phyloP scores from a whole-genome alignment of 2,888 invertebrate genomes.

The Linyphia triangularis region DNA sequence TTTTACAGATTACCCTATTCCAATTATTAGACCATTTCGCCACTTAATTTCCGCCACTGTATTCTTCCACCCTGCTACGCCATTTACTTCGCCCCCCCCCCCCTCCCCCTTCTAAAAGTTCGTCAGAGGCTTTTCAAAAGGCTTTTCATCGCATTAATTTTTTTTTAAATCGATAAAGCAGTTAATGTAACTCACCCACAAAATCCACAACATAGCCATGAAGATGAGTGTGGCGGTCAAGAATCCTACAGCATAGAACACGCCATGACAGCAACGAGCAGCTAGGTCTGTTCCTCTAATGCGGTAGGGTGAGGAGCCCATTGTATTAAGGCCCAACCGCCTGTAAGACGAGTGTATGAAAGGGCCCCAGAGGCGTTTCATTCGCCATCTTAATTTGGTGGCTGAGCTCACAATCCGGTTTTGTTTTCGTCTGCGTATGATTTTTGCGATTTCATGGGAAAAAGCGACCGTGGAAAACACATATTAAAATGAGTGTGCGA shows the following conservation, averaged over 20 bases:
- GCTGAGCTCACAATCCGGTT: background rate
- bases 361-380: background rate
- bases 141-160: no score
- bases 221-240: background rate
- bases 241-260: background rate
- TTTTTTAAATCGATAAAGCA: background rate
- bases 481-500: background rate
- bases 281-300: background rate
- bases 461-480: background rate
- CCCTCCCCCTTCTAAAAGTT: no score
- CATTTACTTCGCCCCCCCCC: no score
- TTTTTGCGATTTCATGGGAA: no score
- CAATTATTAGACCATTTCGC: no score
- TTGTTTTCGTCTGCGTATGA: no score
- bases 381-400: background rate
- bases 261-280: background rate
- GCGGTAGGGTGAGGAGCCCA: background rate
- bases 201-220: background rate
- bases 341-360: background rate
- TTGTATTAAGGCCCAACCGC: background rate
- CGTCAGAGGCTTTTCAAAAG: no score
- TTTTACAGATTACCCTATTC: no score
- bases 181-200: background rate
- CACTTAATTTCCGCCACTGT: no score
- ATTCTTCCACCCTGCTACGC: no score